Percentiles rank a stretch among this genome's conserved stretches.
Evolutionary conservation across 2,888 invertebrate genomes (phyloP).

Genomic region (Zelleria hepariella): DNA sequence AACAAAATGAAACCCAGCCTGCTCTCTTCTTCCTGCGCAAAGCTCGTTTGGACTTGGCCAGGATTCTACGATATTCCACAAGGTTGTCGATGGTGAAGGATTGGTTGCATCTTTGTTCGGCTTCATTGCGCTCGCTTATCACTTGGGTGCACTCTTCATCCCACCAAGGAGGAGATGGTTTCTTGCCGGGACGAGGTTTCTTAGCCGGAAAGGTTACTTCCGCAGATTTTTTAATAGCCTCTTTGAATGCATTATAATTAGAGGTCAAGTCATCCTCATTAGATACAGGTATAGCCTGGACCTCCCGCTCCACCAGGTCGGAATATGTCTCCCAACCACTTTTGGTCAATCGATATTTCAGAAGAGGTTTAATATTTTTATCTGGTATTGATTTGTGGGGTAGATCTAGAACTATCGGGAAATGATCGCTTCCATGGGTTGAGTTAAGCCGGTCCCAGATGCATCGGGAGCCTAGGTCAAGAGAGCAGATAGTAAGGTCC

Average conservation of each 20-base stretch:
- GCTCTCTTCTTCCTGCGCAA: too few relatives aligned
- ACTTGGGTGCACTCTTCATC: conserved; percentile 1
- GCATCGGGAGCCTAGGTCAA: background rate
- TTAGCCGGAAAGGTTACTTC: background rate
- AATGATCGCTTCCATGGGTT: conserved; percentile 9
- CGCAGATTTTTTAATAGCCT: background rate
- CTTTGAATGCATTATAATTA: background rate
- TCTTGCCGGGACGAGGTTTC: background rate
- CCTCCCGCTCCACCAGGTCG: background rate
- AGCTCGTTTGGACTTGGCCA: too few relatives aligned
- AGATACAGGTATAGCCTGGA: background rate
- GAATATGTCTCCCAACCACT: background rate
- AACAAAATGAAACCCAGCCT: too few relatives aligned
- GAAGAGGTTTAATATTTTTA: background rate
- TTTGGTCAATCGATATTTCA: conserved; percentile 5
- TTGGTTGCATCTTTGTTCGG: background rate
- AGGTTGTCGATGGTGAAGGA: background rate
- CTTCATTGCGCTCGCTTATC: background rate
- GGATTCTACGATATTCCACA: background rate
- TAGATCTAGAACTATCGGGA: background rate
- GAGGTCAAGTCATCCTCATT: background rate
- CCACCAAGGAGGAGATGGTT: conserved; percentile 9
- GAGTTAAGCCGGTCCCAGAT: background rate
- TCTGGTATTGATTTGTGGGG: background rate
- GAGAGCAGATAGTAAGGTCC: conserved; percentile 5